Percentiles rank a stretch among this genome's conserved stretches.
Evolutionary conservation across 2,888 invertebrate genomes (phyloP).

Genomic region (Deladenus siricidicola): DNA sequence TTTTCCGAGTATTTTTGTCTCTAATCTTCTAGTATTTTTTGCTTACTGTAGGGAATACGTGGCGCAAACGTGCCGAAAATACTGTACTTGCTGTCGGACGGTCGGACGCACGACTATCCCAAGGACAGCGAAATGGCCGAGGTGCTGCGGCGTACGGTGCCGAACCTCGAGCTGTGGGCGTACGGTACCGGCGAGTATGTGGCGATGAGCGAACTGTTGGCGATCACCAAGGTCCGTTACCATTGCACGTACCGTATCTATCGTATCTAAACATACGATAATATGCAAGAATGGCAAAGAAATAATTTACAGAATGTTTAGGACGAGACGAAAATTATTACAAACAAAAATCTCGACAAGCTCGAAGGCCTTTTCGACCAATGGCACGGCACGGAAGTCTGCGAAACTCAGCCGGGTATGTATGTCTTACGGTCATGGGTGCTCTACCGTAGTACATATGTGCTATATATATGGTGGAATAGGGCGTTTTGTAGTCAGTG

Average conservation of each 20-base stretch:
- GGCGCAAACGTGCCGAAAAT: conserved; percentile 47
- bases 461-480: too few relatives aligned
- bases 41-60: conserved; percentile 41
- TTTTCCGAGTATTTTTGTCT: too few relatives aligned
- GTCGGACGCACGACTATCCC: conserved; percentile 51
- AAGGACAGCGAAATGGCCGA: conserved; percentile 46
- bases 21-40: too few relatives aligned
- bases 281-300: not conserved
- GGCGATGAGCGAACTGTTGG: conserved; percentile 45
- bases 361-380: conserved; percentile 43
- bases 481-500: too few relatives aligned
- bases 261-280: too few relatives aligned
- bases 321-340: conserved; percentile 31
- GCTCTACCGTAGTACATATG: too few relatives aligned
- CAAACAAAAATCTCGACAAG: conserved; percentile 44
- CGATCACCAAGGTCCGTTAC: conserved; percentile 39
- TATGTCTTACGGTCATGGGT: too few relatives aligned
- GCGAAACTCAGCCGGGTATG: conserved; percentile 44
- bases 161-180: conserved; percentile 48
- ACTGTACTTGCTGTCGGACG: conserved; percentile 50
- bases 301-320: conserved; percentile 1
- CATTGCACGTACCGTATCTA: too few relatives aligned
- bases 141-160: conserved; percentile 33
- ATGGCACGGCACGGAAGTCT: conserved; percentile 46
- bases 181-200: conserved; percentile 53